A percentile compares a stretch with the other conserved stretches of the same genome.
Conservation (phyloP, 2,113 vertebrate genomes). For the Myrmecobius fasciatus region DNA sequence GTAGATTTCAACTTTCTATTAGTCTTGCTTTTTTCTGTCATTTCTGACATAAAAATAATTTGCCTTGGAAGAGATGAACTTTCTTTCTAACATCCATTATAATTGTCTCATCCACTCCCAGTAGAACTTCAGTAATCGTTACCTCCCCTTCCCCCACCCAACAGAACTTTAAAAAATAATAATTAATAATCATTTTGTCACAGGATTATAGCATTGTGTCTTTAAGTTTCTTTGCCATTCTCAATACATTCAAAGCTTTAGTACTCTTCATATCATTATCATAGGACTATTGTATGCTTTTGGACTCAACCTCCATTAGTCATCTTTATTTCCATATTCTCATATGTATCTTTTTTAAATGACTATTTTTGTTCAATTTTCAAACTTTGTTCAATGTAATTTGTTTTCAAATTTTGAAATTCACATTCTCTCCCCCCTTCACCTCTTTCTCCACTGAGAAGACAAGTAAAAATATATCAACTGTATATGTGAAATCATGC, state of each 20-base stretch:
- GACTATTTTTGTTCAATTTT: not conserved
- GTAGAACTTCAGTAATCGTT: not conserved
- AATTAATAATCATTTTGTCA: not conserved
- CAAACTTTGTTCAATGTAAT: not conserved
- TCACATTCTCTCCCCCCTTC: not conserved
- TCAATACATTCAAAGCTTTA: not conserved
- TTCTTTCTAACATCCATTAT: not conserved
- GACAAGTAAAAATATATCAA: not conserved
- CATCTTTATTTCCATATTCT: not conserved
- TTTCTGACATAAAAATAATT: not conserved
- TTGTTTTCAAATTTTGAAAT: not conserved
- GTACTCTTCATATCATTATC: not conserved
- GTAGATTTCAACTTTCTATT: not conserved
- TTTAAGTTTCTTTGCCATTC: not conserved
- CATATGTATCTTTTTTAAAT: not conserved
- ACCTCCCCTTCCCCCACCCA: not conserved
- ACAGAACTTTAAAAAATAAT: not conserved
- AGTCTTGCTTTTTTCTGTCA: not conserved
- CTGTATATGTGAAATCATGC: not conserved
- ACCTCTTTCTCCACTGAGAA: not conserved
- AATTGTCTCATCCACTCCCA: not conserved
- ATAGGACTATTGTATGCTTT: not conserved
- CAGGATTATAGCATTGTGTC: not conserved
- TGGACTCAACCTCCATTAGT: not conserved
- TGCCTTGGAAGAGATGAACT: not conserved